Conservation (phyloP, 2,888 invertebrate species). For the Tanypteryx hageni region DNA sequence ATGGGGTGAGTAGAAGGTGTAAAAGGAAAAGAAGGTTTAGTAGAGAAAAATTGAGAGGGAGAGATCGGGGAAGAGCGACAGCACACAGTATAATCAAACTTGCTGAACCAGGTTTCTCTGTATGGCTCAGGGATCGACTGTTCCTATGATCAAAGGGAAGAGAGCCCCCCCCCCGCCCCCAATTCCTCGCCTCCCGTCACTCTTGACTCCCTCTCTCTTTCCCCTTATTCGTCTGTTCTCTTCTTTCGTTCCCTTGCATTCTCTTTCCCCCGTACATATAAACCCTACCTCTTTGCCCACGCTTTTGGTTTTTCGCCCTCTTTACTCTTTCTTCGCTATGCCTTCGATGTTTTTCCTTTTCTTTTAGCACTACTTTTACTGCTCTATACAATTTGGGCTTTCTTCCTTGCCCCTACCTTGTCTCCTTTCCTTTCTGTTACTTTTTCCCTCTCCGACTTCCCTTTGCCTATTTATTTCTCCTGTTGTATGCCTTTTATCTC, state of each 20-base stretch:
- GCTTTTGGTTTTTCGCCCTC: not conserved
- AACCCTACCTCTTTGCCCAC: not conserved
- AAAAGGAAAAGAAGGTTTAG: not conserved
- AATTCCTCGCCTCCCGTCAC: not conserved
- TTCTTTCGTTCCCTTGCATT: not conserved
- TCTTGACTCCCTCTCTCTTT: not conserved
- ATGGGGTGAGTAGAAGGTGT: not conserved
- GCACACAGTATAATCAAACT: conserved; percentile 50
- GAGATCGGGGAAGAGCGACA: not conserved
- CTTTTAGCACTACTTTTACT: too few species aligned
- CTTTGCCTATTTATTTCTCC: too few species aligned
- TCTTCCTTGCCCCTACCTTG: too few species aligned
- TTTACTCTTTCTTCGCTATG: not conserved
- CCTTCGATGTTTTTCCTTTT: too few species aligned
- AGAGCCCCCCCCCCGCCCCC: not conserved
- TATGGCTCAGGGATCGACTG: conserved; percentile 34
- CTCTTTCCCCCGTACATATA: not conserved
- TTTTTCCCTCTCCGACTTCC: too few species aligned
- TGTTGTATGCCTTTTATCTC: too few species aligned
- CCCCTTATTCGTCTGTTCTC: not conserved
- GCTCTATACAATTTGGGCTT: too few species aligned
- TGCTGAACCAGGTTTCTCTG: conserved; percentile 44
- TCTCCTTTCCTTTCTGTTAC: too few species aligned
- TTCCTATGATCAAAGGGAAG: conserved; percentile 44
- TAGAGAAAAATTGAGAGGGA: not conserved